Conservation (phyloP, 2,113 vertebrate genomes). For the Myiopsitta monachus region DNA sequence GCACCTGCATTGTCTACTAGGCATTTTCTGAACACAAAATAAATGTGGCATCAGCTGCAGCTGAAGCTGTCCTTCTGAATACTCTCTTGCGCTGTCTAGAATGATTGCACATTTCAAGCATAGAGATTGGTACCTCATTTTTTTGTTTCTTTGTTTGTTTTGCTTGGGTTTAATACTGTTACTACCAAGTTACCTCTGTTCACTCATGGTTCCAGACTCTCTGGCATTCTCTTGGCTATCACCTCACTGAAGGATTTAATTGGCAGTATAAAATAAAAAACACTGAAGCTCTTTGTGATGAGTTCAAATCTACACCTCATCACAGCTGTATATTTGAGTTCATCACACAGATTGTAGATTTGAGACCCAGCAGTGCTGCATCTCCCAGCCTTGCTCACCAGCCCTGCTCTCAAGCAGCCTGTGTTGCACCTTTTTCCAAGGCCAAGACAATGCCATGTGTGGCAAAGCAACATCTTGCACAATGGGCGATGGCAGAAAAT, state of each 20-base stretch:
- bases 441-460: neutral
- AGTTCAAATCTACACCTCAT: neutral
- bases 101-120: neutral
- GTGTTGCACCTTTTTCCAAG: neutral
- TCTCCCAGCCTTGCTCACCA: neutral
- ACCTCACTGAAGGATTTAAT: neutral
- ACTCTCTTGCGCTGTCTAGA: neutral
- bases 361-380: neutral
- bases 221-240: neutral
- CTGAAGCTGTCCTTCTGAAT: neutral
- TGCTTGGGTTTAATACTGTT: neutral
- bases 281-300: neutral
- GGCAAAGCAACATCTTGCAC: neutral
- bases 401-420: neutral
- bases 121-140: neutral
- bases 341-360: neutral
- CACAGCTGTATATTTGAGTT: neutral
- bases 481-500: neutral
- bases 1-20: neutral
- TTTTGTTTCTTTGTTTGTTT: neutral
- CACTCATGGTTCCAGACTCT: neutral
- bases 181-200: neutral
- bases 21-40: neutral
- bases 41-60: conserved; percentile 18
- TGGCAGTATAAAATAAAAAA: neutral